Evolutionary conservation across 2,113 vertebrate species (phyloP).

Genomic region (Phyllostomus hastatus): DNA sequence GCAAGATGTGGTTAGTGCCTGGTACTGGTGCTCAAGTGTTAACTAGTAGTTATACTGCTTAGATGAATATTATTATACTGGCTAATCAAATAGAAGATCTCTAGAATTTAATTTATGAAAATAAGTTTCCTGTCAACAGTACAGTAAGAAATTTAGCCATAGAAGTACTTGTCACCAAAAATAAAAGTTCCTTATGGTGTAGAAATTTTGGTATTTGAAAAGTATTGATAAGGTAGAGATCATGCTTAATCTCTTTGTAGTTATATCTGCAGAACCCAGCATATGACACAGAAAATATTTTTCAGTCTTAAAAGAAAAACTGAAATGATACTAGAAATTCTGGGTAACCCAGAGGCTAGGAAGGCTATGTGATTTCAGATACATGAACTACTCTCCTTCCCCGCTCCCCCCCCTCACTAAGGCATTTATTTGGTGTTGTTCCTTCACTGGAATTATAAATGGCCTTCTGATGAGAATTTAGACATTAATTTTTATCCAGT

Average conservation of each 20-base stretch:
- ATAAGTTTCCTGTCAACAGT: neutral
- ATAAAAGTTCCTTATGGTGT: neutral
- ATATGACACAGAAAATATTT: neutral
- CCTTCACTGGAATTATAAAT: neutral
- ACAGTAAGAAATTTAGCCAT: neutral
- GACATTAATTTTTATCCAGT: neutral
- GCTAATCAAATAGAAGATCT: slow-evolving; percentile 4
- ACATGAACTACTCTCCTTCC: neutral
- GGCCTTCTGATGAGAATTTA: neutral
- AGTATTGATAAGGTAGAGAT: neutral
- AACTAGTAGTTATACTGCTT: neutral
- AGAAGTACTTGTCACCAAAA: neutral
- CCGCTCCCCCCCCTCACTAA: neutral
- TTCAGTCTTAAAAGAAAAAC: neutral
- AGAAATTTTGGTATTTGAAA: slow-evolving; percentile 7
- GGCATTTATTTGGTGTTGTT: neutral
- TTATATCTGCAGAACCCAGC: neutral
- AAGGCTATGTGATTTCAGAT: neutral
- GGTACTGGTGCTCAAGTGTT: neutral
- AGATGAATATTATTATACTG: neutral
- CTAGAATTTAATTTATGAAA: neutral
- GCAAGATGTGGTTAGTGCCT: neutral
- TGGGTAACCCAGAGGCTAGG: neutral
- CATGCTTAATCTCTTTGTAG: neutral
- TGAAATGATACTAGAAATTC: neutral